Evolutionary conservation across 2,797 vertebrate species (phyloP).

Genomic region (Microctenopoma lineatum): DNA sequence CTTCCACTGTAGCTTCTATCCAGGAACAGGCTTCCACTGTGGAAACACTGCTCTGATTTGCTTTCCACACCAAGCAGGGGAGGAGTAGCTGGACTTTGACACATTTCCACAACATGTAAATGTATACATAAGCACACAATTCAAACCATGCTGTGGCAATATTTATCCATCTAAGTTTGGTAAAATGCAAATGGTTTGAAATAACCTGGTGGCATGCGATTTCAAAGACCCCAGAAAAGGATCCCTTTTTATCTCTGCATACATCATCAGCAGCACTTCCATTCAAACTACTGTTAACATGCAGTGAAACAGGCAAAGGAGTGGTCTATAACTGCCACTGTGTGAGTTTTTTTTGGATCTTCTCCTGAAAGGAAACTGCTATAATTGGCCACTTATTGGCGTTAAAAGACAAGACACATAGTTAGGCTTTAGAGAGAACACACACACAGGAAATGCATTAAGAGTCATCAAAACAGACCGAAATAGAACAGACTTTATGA

Average conservation of each 20-base stretch:
- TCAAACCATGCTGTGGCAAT: not conserved
- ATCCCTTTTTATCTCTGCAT: constrained; percentile 18
- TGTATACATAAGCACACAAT: constrained; percentile 5
- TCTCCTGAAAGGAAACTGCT: constrained; percentile 58
- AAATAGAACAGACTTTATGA: constrained; percentile 69
- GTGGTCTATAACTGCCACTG: constrained; percentile 37
- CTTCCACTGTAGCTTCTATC: constrained; percentile 75
- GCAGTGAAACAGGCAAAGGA: constrained; percentile 53
- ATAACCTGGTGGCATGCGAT: not conserved
- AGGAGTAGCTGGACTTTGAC: constrained; percentile 28
- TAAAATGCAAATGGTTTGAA: not conserved
- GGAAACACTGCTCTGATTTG: constrained; percentile 66
- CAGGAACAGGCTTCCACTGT: constrained; percentile 79
- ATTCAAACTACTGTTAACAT: constrained; percentile 34
- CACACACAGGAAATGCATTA: constrained; percentile 50
- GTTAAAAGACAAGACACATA: constrained; percentile 48
- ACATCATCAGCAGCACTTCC: constrained; percentile 28
- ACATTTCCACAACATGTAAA: constrained; percentile 11
- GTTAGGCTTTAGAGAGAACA: not conserved
- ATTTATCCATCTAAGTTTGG: not conserved
- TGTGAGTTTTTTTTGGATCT: constrained; percentile 46
- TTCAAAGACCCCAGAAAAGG: constrained; percentile 15
- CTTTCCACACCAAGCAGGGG: constrained; percentile 57
- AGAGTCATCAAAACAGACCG: constrained; percentile 65
- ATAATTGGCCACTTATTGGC: constrained; percentile 62